A percentile compares a stretch with the other conserved stretches of the same genome.
phyloP scores from a whole-genome alignment of 2,888 invertebrate genomes.

The Pegoplata infirma region DNA sequence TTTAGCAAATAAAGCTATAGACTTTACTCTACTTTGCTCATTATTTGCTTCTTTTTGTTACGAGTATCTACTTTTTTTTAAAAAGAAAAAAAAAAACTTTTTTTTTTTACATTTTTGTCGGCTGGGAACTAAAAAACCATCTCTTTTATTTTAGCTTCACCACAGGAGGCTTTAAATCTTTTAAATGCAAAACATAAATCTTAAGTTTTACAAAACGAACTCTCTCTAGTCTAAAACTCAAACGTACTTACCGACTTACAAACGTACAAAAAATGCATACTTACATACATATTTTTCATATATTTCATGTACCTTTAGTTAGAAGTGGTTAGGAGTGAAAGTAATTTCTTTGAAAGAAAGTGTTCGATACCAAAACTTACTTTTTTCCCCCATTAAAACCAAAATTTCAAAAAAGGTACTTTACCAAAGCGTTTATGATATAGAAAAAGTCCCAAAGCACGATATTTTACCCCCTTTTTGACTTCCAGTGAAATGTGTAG shows the following conservation, averaged over 20 bases:
- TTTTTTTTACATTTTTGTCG: conserved; percentile 17
- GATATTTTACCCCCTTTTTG: no score
- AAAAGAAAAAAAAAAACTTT: no score
- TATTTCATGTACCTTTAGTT: not conserved
- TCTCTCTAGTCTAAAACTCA: not conserved
- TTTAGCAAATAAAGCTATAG: not conserved
- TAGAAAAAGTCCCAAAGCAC: no score
- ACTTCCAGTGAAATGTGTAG: no score
- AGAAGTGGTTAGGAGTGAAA: not conserved
- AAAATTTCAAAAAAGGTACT: no score
- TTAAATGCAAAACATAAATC: conserved; percentile 64
- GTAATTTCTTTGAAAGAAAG: no score
- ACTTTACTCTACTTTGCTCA: not conserved
- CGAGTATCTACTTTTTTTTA: not conserved
- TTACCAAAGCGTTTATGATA: no score
- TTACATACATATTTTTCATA: not conserved
- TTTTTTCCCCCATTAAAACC: not conserved
- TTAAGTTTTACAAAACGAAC: conserved; percentile 55
- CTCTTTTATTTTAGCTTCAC: conserved; percentile 47
- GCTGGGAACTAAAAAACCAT: conserved; percentile 13
- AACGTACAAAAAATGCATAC: conserved; percentile 29
- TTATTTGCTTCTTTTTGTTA: conserved; percentile 10
- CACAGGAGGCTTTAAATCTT: conserved; percentile 61
- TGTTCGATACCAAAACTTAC: no score
- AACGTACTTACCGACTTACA: not conserved